phyloP scores from a whole-genome alignment of 2,797 vertebrate species.

The Arnoldichthys spilopterus region DNA sequence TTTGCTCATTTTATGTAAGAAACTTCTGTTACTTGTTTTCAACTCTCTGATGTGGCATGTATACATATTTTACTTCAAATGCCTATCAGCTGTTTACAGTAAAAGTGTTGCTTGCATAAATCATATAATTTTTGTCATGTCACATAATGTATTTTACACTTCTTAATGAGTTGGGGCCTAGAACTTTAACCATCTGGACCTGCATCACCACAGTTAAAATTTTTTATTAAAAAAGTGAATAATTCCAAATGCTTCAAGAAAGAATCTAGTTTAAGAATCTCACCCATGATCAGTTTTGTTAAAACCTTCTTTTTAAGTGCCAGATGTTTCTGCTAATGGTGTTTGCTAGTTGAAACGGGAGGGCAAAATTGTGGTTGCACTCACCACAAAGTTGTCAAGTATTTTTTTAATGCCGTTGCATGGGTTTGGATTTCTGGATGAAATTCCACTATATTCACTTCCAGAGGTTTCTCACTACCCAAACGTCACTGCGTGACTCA shows the following conservation, averaged over 20 bases:
- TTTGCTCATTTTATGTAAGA: not conserved
- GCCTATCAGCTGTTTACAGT: not conserved
- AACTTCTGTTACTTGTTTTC: not conserved
- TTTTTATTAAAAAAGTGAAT: not conserved
- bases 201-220: not conserved
- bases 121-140: not conserved
- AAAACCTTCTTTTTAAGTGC: not conserved
- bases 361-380: not conserved
- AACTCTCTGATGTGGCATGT: not conserved
- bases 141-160: not conserved
- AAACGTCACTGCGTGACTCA: not conserved
- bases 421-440: not conserved
- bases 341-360: not conserved
- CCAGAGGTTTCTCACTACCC: not conserved
- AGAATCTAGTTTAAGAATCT: not conserved
- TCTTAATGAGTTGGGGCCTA: not conserved
- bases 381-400: not conserved
- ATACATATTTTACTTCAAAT: not conserved
- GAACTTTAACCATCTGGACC: not conserved
- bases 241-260: not conserved
- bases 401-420: not conserved
- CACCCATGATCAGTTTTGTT: not conserved
- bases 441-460: not conserved
- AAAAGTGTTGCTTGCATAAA: not conserved
- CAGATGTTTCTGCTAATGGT: not conserved